Conservation (phyloP, 2,888 invertebrate genomes). For the Gymnoscelis rufifasciata region DNA sequence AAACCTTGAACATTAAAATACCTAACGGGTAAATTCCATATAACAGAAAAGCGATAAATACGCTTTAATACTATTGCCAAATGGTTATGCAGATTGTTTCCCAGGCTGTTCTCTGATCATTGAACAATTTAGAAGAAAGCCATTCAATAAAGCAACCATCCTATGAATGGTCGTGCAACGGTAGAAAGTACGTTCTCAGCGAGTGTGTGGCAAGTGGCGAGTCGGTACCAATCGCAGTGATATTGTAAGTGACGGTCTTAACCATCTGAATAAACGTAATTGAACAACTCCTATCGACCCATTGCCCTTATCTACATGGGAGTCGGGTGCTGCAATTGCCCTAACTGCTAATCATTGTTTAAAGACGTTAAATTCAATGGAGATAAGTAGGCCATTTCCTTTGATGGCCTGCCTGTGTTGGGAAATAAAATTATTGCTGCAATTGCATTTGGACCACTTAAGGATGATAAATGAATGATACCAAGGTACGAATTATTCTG, state of each 20-base stretch:
- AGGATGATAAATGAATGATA: conserved; percentile 2
- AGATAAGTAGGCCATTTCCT: conserved; percentile 36
- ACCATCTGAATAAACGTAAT: conserved; percentile 74
- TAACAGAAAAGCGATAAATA: conserved; percentile 5
- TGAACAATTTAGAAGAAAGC: conserved; percentile 22
- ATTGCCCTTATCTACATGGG: conserved; percentile 64
- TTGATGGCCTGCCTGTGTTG: conserved; percentile 17
- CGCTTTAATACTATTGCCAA: conserved; percentile 10
- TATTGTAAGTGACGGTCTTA: conserved; percentile 72
- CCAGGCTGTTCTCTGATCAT: conserved; percentile 19
- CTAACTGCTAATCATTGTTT: conserved; percentile 57
- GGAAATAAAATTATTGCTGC: conserved; percentile 13
- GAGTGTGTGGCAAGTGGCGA: conserved; percentile 50
- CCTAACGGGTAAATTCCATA: conserved; percentile 6
- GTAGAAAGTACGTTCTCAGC: conserved; percentile 28
- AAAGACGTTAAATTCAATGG: conserved; percentile 44
- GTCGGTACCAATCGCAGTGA: conserved; percentile 44
- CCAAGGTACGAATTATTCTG: background rate
- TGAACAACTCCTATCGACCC: conserved; percentile 74
- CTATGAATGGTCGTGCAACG: conserved; percentile 28
- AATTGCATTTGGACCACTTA: conserved; percentile 2
- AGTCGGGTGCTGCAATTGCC: conserved; percentile 50
- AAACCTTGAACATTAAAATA: conserved; percentile 11
- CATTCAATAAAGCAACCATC: conserved; percentile 22
- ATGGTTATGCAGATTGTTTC: conserved; percentile 16